Base-by-base conservation (phyloP, 2,888 invertebrate genomes). In the Actias luna region DNA sequence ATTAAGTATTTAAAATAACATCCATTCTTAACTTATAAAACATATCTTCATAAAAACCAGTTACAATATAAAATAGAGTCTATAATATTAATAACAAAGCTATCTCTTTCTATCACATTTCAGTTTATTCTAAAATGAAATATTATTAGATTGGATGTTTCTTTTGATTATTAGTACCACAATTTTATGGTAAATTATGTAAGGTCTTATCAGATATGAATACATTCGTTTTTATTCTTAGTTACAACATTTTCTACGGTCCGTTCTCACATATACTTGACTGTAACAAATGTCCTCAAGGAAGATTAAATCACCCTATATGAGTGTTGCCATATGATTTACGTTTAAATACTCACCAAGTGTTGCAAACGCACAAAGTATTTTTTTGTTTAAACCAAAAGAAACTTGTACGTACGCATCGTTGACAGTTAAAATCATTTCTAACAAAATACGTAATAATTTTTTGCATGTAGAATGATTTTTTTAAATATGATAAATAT, bases 351-450 rank as follows among this genome's bases (percentile, higher is more conserved):
- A 29, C n/a, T 5, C 16, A n/a, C 14, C 27, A 14, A n/a, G 55
- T 55, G 27, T 55, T 55, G 55, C 55, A 18, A 27, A 7, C 55
- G 29, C 55, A 55, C 46, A 55, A 55, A 10, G 29, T 16, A n/a
- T 55, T 55, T 55, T 55, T 55, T 55, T n/a, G 16, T 55, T 25
- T 12, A 4, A 5, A 7, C 29, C 55, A 55, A 55, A 55, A 55
- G 18, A 55, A 18, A 55, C 55, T 55, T 55, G 29, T 29, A 29
- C 55, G 55, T 29, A 29, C 29, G 29, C 29, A 18, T 42, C 42
- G 18, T 42, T 42, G 42, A 42, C n/a, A 42, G 12, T 55, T 55
- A 29, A 29, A 29, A 55, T 29, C 16, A 55, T 55, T 55, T 29
- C 29, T 29, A 29, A 29, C 29, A 55, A 29, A 29, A 29, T 29